Evolutionary conservation across 2,888 invertebrate genomes (phyloP).

Genomic region (Diadromus collaris): DNA sequence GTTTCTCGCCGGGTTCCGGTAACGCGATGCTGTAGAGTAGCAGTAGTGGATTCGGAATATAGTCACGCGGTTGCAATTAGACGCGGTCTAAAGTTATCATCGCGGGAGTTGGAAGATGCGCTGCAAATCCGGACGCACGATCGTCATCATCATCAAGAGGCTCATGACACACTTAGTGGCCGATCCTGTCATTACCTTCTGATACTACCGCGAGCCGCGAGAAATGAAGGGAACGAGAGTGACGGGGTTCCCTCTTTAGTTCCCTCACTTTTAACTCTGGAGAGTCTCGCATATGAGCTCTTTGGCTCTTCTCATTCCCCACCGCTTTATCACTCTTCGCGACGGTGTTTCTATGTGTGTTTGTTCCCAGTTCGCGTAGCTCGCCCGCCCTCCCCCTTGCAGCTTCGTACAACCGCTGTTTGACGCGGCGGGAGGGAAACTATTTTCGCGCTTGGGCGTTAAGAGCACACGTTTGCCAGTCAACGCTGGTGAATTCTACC

Average conservation of each 20-base stretch:
- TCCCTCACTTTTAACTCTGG: not conserved
- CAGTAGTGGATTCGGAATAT: conserved; percentile 57
- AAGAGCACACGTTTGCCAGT: conserved; percentile 55
- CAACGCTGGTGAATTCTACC: conserved; percentile 29
- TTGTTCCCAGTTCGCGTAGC: conserved; percentile 9
- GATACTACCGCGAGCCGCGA: conserved; percentile 49
- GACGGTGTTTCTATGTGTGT: conserved; percentile 11
- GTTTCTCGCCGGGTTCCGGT: not conserved
- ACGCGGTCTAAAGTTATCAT: conserved; percentile 65
- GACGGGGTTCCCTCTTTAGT: conserved; percentile 18
- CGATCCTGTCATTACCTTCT: conserved; percentile 59
- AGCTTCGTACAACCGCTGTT: conserved; percentile 2
- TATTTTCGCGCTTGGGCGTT: conserved; percentile 59
- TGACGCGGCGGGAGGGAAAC: conserved; percentile 33
- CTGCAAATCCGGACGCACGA: conserved; percentile 50
- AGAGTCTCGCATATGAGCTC: not conserved
- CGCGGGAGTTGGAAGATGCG: conserved; percentile 42
- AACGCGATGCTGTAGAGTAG: conserved; percentile 56
- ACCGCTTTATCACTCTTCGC: conserved; percentile 26
- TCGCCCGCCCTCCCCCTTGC: not conserved
- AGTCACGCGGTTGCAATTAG: conserved; percentile 65
- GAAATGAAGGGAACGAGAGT: conserved; percentile 41
- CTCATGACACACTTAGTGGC: conserved; percentile 72
- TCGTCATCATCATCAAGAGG: conserved; percentile 64
- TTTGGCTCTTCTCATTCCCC: conserved; percentile 19